Evolutionary conservation across 1,140 invertebrate species (phyloP), one percentile per base, ranked within the genome.

Genomic region (Reticulitermes speratus): DNA sequence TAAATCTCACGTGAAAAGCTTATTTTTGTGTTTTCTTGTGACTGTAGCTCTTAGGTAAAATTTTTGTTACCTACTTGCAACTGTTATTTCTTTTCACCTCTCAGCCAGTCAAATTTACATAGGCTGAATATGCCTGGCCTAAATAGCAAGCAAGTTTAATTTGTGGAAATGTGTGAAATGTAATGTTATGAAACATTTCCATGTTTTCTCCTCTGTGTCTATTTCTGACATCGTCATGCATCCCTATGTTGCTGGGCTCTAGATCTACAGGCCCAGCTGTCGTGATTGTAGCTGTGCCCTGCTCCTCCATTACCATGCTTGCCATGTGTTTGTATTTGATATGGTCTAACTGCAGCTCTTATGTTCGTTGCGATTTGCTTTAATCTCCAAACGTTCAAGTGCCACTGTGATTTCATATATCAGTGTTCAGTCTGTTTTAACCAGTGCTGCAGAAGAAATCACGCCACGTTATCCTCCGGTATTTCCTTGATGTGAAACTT

Each of bases 171-270:
- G 52, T 55, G 19, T 55, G 19, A 30, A 12, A 25, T 65, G 19
- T 8, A 75, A 75, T 75, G 52, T 55, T 55, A 12, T 21, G 14
- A 55, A 55, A 75, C n/a, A n/a, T 30, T 75, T 75, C 65, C 65
- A 30, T 75, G n/a, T 75, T 75, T 75, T 75, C 65, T 75, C 65
- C 65, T 75, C 65, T 75, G n/a, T 75, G n/a, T 11, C 65, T 59
- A 65, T 23, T 65, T 75, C 25, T 75, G 65, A 6, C 9, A n/a
- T 69, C 19, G 0, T 19, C 19, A 21, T 9, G 65, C 65, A 25
- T 19, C 59, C 59, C 19, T 65, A 8, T 65, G 25, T 8, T 25
- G 12, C 1, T 65, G 59, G 59, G 59, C 59, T 65, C 55, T 59
- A 23, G 55, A 38, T 38, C 38, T 38, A 38, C 38, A 38, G 38